phyloP scores from a whole-genome alignment of 2,797 vertebrate species.

The Lithobates sylvaticus region DNA sequence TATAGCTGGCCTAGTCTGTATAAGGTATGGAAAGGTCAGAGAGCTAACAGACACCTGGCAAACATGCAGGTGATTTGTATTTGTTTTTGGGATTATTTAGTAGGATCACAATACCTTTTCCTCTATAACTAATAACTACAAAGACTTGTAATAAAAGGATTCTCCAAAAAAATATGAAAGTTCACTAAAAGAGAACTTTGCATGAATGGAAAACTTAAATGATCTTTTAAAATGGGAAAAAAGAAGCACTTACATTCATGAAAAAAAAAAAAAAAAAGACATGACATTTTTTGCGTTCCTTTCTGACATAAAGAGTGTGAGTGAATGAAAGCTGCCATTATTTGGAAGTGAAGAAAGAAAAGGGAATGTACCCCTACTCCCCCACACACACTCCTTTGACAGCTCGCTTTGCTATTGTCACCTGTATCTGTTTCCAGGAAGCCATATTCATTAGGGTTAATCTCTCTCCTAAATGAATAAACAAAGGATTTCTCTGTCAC shows the following conservation, averaged over 20 bases:
- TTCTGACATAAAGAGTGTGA: conserved; percentile 83
- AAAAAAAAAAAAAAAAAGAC: conserved; percentile 79
- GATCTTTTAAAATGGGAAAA: conserved; percentile 51
- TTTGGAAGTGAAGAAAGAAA: conserved; percentile 98
- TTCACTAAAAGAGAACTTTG: not conserved
- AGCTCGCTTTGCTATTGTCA: conserved; percentile 75
- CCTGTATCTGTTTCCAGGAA: conserved; percentile 89
- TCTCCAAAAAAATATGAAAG: conserved; percentile 1
- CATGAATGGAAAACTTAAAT: not conserved
- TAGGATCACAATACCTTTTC: no score
- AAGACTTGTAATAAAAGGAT: no score
- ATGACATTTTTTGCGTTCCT: conserved; percentile 90
- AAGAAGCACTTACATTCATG: conserved; percentile 70
- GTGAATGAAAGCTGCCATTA: conserved; percentile 88
- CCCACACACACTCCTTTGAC: conserved; percentile 51
- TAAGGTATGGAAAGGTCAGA: no score
- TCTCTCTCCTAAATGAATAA: conserved; percentile 91
- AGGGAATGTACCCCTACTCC: conserved; percentile 79
- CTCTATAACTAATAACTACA: no score
- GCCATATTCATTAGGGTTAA: conserved; percentile 87
- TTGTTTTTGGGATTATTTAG: no score
- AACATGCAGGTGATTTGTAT: no score
- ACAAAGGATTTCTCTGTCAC: conserved; percentile 95
- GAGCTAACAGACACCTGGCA: no score
- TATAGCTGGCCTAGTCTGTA: no score